A percentile compares a stretch with the other conserved stretches of the same genome.
Conservation (phyloP, 2,797 vertebrate genomes). For the Meriones psammophilus region DNA sequence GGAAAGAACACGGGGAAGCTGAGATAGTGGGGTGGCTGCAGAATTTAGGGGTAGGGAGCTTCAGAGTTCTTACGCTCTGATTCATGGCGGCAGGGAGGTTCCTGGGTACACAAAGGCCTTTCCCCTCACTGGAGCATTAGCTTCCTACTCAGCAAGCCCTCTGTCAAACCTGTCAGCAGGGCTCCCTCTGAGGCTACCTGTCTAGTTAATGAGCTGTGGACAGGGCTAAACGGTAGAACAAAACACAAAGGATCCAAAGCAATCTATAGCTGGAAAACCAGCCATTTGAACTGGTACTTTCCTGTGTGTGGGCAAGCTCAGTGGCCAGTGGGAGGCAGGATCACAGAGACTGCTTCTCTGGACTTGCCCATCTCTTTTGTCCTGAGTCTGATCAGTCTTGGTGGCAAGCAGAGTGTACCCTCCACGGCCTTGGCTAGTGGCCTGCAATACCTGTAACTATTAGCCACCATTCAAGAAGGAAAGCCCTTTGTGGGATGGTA, state of each 20-base stretch:
- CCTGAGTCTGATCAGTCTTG: neutral
- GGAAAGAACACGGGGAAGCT: neutral
- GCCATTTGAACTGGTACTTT: fast-evolving
- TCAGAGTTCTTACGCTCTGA: neutral
- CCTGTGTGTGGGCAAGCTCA: neutral
- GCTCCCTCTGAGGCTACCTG: neutral
- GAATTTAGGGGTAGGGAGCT: neutral
- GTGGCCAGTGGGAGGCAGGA: neutral
- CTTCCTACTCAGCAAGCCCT: neutral
- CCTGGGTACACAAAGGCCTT: fast-evolving
- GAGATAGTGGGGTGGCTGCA: neutral
- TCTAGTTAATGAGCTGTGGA: neutral
- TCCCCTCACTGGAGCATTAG: neutral
- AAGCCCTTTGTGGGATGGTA: neutral
- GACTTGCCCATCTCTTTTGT: neutral
- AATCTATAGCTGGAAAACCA: neutral
- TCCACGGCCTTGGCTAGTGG: neutral
- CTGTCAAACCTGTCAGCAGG: neutral
- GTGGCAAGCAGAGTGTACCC: neutral
- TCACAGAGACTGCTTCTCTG: neutral
- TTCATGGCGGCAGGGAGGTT: neutral
- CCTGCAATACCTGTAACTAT: neutral
- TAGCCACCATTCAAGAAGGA: slow-evolving; percentile 7
- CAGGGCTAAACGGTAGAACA: neutral
- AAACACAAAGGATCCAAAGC: neutral